Evolutionary conservation across 1,140 invertebrate genomes (phyloP).

Genomic region (Branchinecta lynchi): DNA sequence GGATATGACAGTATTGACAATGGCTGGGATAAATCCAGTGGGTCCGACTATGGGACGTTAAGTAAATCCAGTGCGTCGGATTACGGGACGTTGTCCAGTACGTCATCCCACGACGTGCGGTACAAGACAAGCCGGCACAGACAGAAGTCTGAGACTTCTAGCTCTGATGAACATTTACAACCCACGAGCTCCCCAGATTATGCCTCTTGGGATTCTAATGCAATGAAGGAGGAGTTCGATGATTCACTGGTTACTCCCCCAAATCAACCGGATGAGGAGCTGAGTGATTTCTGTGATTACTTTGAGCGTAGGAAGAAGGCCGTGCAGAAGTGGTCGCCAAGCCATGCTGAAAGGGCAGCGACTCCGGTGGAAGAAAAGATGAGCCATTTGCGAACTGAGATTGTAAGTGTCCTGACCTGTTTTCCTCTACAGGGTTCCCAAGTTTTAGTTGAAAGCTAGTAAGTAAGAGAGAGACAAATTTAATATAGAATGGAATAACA

Average conservation of each 20-base stretch:
- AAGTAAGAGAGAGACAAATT: too few species aligned
- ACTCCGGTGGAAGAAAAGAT: conserved; percentile 10
- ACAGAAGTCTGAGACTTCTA: background rate
- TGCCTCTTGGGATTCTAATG: background rate
- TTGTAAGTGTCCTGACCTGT: background rate
- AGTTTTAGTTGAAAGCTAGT: too few species aligned
- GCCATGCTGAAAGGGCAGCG: background rate
- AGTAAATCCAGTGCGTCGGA: background rate
- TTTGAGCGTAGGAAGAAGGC: background rate
- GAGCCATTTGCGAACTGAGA: background rate
- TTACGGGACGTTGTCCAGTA: background rate
- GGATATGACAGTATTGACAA: background rate
- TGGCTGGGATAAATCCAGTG: background rate
- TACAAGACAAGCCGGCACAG: background rate
- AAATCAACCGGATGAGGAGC: background rate
- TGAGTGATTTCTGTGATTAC: conserved; percentile 7
- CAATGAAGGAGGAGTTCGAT: background rate
- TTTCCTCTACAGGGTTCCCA: background rate
- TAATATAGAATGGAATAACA: too few species aligned
- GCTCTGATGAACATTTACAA: background rate
- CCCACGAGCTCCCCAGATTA: background rate
- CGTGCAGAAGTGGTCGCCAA: background rate
- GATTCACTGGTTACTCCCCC: background rate
- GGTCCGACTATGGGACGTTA: background rate
- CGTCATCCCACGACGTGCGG: background rate